These are phyloP conservation scores for Lasioglossum malachurum DNA, from an alignment of 2,888 invertebrate genomes.

Conservation along the genomic window DNA sequence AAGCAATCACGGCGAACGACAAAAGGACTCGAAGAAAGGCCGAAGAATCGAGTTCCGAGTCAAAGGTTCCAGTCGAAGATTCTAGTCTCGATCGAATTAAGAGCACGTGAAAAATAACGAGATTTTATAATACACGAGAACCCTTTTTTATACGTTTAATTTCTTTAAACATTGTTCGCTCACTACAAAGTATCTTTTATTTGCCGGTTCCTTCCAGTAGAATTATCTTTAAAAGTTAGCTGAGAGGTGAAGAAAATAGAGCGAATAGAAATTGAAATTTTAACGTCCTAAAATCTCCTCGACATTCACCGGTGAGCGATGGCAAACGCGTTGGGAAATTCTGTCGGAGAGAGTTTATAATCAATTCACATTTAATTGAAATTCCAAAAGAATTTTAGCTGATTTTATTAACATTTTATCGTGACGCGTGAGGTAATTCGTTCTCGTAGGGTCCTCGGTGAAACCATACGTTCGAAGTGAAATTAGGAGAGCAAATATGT, in stretches of 20 bases:
- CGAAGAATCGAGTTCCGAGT: neutral
- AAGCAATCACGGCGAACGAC: conserved; percentile 53
- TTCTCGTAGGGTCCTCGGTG: neutral
- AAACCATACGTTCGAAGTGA: neutral
- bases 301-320: neutral
- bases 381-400: neutral
- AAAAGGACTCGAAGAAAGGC: conserved; percentile 21
- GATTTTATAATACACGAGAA: neutral
- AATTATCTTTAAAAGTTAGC: neutral
- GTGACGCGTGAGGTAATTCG: neutral
- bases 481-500: neutral
- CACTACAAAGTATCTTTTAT: neutral
- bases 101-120: neutral
- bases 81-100: conserved; percentile 37
- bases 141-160: neutral
- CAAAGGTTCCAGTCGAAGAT: neutral
- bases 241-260: neutral
- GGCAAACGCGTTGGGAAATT: neutral
- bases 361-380: neutral
- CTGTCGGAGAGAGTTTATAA: neutral
- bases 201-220: neutral
- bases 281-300: neutral
- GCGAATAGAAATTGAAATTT: neutral
- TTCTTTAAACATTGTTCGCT: neutral
- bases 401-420: no score